Evolutionary conservation across 1,140 invertebrate species (phyloP), one percentile per base, ranked within the genome.

Genomic region (Trichonephila inaurata): DNA sequence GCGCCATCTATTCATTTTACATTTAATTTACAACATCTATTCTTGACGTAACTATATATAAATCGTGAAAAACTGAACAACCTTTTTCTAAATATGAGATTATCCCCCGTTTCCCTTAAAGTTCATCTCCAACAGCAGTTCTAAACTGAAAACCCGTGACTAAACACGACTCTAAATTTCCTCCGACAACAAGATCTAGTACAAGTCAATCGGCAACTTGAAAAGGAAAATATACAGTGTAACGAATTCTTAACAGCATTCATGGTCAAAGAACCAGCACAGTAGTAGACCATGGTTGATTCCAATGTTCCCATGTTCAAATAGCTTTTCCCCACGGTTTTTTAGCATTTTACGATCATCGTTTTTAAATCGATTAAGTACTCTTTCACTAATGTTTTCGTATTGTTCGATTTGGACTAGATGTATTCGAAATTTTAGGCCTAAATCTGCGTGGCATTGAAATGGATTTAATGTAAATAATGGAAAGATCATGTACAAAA

Each of bases 111-210:
- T 77, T 16, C 2, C 14, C 18, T 28, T 18, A 18, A 77, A 77
- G 72, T 33, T 77, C 28, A 5, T 77, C 16, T 10, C 5, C 21
- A 77, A 33, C 72, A 77, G 72, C 24, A 77, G 28, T 51, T 77
- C 28, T 77, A 40, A 77, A 77, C 2, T 19, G 28, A 18, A 40
- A 77, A 18, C 28, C 72, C 72, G 72, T 77, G 72, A 77, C 72
- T 77, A 77, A 77, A 77, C 28, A 40, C 18, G 72, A 77, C 72
- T 40, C 72, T 77, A 77, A 77, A 77, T 77, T 77, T 77, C 72
- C 72, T 33, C 33, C 16, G 28, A 4, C 72, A 77, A 77, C 72
- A 77, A 77, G 72, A 19, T 6, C 33, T 77, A 19, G 62, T 40
- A 8, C 33, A 77, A 69, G 72, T 40, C 72, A 40, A 33, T 77